Conservation (phyloP, 2,113 vertebrate genomes). For the Scopus umbretta region DNA sequence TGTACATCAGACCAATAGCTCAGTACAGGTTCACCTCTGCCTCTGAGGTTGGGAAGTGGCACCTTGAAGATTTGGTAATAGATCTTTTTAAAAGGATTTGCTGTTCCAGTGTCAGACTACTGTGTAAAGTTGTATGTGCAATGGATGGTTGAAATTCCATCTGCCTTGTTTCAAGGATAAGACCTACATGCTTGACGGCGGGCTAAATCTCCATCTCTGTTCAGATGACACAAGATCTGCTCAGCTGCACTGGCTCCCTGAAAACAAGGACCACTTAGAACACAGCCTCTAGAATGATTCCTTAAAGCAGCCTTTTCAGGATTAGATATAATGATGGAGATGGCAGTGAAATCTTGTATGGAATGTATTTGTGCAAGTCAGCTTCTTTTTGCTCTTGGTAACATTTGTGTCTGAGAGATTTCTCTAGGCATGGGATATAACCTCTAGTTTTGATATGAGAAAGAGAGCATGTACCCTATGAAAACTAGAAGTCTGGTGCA, state of each 20-base stretch:
- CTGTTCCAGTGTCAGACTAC: background rate
- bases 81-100: conserved; percentile 23
- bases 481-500: background rate
- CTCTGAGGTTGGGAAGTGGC: background rate
- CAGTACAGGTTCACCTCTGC: background rate
- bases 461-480: too few species aligned
- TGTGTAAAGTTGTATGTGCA: background rate
- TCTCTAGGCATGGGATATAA: background rate
- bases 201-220: background rate
- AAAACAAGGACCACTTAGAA: background rate
- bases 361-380: background rate
- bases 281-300: background rate
- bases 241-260: background rate
- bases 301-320: background rate
- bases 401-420: background rate
- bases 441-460: background rate
- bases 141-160: background rate
- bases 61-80: background rate
- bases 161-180: background rate
- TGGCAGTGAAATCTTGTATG: background rate
- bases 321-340: background rate
- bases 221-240: background rate
- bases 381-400: background rate
- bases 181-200: background rate
- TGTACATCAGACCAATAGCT: background rate